Base-by-base conservation (phyloP, 2,113 vertebrate species). In the Xenopus borealis region DNA sequence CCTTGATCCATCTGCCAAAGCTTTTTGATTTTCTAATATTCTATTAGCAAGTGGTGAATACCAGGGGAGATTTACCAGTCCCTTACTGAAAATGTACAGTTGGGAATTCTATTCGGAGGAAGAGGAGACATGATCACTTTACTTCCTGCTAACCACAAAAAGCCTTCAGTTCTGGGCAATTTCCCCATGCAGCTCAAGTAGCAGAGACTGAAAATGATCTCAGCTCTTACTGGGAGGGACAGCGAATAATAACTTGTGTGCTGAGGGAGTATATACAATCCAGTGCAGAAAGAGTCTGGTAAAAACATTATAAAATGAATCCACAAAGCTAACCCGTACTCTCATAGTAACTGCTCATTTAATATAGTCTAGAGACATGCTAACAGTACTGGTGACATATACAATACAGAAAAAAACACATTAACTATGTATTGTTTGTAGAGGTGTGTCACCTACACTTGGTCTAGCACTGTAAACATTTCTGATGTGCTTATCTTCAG, bases 21-120 rank as follows among this genome's bases (percentile, higher is more conserved):
- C 55, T 59, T 27, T 27, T 46, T 18, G 18, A 58, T 45, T 57
- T 14, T 46, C 61, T 64, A 70, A 46, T 45, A 33, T 12, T 45
- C 33, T 45, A 19, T 64, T 57, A 70, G 47, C 7, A 58, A 44
- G 17, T 47, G 20, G 33, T 65, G 66, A 46, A 70, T 30, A 57
- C 69, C 58, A 45, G 30, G 40, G 23, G 67, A 27, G 18, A 69
- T 75, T 62, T 75, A 75, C 73, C 58, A 75, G 66, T 69, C 66
- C 45, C 57, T 59, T n/a, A 61, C 47, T 44, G 59, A 19, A 12
- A 58, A 27, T 27, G 62, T 11, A 17, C 27, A 53, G 17, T 40
- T 10, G 64, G 13, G 64, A 69, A 62, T 50, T 55, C 23, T 44
- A 55, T 69, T 61, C 5, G 30, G 62, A 16, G 44, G n/a, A 64